phyloP scores from a whole-genome alignment of 2,888 invertebrate species.

The Calephelis perditalis region DNA sequence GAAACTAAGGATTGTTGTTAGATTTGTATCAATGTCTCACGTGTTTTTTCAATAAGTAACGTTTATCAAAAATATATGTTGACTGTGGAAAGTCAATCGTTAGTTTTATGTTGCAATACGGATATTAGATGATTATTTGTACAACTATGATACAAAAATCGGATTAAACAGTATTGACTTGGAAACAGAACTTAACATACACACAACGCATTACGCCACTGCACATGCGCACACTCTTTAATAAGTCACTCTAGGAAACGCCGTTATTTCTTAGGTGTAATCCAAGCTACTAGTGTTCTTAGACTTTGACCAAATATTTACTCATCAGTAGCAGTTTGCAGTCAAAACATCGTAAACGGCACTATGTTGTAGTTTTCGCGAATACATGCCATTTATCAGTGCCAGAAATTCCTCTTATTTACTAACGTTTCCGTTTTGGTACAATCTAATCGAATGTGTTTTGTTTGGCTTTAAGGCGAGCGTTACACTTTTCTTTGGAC shows the following conservation, averaged over 20 bases:
- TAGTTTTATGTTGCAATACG: no score
- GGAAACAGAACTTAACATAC: no score
- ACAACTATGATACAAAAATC: no score
- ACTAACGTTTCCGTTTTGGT: slow-evolving; percentile 12
- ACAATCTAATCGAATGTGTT: background rate
- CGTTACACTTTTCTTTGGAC: no score
- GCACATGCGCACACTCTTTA: background rate
- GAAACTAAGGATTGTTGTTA: no score
- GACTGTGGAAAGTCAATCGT: no score
- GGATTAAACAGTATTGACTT: no score
- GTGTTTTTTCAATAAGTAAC: no score
- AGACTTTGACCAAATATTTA: slow-evolving; percentile 9
- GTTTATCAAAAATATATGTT: no score
- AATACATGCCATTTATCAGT: background rate
- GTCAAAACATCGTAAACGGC: slow-evolving; percentile 7
- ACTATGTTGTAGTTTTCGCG: slow-evolving; percentile 6
- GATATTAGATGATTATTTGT: no score
- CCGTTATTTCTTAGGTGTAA: slow-evolving; percentile 7
- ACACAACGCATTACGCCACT: background rate
- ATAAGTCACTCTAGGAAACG: background rate
- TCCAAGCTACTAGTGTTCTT: slow-evolving; percentile 1
- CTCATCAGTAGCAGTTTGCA: slow-evolving; percentile 7
- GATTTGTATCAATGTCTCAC: no score
- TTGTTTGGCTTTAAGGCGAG: slow-evolving; percentile 6
- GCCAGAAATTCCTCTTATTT: background rate